These are phyloP conservation scores for Heloderma charlesbogerti DNA, from an alignment of 2,113 vertebrate genomes.

Conservation along the genomic window DNA sequence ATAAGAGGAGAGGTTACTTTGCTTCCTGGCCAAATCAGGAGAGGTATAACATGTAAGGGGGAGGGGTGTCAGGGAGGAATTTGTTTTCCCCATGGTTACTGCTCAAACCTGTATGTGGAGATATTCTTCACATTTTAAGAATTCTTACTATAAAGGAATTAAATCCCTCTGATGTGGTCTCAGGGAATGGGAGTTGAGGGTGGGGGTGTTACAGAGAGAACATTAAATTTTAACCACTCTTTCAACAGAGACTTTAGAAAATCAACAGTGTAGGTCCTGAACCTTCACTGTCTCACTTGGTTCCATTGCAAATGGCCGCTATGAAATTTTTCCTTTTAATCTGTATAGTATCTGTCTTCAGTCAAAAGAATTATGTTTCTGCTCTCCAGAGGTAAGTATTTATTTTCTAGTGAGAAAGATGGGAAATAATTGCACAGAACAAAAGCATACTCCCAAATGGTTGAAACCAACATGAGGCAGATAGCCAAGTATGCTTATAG, in stretches of 20 bases:
- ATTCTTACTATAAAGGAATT: background rate
- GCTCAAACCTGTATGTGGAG: background rate
- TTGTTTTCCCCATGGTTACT: background rate
- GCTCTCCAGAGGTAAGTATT: conserved; percentile 26
- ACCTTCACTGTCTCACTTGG: background rate
- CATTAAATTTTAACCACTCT: conserved; percentile 43
- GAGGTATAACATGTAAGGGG: background rate
- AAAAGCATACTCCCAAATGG: background rate
- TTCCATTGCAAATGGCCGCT: conserved; percentile 24
- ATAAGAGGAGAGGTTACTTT: background rate
- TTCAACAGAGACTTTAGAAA: conserved; percentile 44
- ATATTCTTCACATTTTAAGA: background rate
- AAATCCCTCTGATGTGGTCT: background rate
- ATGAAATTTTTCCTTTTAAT: conserved; percentile 22
- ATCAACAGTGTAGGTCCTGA: conserved; percentile 16
- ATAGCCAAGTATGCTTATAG: too few relatives aligned
- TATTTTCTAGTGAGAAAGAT: background rate
- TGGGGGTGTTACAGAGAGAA: background rate
- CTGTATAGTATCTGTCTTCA: background rate
- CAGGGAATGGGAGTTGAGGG: background rate
- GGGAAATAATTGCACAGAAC: background rate
- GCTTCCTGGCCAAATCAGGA: background rate
- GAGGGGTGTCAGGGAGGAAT: background rate
- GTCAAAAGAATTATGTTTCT: background rate
- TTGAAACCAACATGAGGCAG: background rate